phyloP scores from a whole-genome alignment of 2,113 vertebrate genomes.

The Cyphomyrus discorhynchus region DNA sequence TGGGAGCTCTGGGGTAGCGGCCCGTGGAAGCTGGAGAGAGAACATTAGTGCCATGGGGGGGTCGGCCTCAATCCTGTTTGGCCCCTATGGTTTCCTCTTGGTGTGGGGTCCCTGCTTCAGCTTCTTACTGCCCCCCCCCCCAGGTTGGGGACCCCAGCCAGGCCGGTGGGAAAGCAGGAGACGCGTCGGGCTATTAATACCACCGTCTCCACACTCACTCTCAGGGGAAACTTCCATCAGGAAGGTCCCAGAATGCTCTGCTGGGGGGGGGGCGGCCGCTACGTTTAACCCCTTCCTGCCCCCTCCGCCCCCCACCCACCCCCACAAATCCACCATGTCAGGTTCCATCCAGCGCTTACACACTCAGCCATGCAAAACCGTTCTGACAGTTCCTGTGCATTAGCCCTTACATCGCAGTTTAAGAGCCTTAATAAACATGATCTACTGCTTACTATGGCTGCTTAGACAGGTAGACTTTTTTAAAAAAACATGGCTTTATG shows the following conservation, averaged over 20 bases:
- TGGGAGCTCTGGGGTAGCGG: slow-evolving; percentile 30
- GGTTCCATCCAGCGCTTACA: neutral
- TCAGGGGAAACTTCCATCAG: slow-evolving; percentile 68
- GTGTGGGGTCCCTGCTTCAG: slow-evolving; percentile 41
- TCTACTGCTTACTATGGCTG: slow-evolving; percentile 55
- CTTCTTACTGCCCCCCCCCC: slow-evolving; percentile 30
- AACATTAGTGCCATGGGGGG: neutral
- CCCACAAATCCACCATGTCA: slow-evolving; percentile 23
- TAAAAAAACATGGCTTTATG: slow-evolving; percentile 38
- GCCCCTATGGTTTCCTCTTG: slow-evolving; percentile 50
- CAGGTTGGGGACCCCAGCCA: slow-evolving; percentile 62
- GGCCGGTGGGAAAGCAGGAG: slow-evolving; percentile 65
- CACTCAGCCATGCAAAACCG: slow-evolving; percentile 26
- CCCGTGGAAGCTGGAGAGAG: slow-evolving; percentile 13
- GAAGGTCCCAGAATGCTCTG: slow-evolving; percentile 55
- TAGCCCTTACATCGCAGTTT: slow-evolving; percentile 48
- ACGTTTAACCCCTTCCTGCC: slow-evolving; percentile 58
- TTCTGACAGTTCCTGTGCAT: slow-evolving; percentile 35
- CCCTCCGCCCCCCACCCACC: slow-evolving; percentile 23
- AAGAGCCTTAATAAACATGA: slow-evolving; percentile 65
- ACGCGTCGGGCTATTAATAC: slow-evolving; percentile 57
- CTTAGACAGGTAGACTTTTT: slow-evolving; percentile 54
- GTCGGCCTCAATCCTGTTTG: slow-evolving; percentile 26
- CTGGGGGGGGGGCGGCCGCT: slow-evolving; percentile 37
- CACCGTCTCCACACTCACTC: slow-evolving; percentile 54